These are phyloP conservation scores for Chelonoidis abingdonii DNA, from an alignment of 2,113 vertebrate genomes.

Conservation along the genomic window DNA sequence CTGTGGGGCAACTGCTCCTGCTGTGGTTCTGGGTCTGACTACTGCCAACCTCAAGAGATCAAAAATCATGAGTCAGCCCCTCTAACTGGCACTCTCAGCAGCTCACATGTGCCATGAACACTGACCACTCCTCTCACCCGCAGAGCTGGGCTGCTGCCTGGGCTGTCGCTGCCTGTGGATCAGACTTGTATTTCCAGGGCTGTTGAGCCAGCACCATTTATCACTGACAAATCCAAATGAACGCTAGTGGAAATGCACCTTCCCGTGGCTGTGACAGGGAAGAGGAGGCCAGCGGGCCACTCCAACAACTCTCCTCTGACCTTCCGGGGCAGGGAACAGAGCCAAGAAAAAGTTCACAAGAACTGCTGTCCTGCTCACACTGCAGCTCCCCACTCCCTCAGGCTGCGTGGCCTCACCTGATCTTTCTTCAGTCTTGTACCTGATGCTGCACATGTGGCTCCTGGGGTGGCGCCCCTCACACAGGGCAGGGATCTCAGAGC, in stretches of 20 bases:
- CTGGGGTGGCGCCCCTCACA: not conserved
- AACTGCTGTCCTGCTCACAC: not conserved
- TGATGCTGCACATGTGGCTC: not conserved
- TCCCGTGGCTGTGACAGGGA: not conserved
- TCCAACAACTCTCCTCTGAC: not conserved
- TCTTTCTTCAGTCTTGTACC: not conserved
- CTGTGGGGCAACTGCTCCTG: not conserved
- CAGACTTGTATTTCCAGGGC: not conserved
- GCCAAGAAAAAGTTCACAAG: not conserved
- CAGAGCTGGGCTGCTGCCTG: not conserved
- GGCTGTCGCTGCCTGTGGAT: too few species aligned
- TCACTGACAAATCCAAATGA: not conserved
- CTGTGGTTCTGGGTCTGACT: not conserved
- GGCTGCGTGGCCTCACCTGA: not conserved
- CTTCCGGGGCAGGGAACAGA: not conserved
- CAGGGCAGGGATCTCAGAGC: not conserved
- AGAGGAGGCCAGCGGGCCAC: too few species aligned
- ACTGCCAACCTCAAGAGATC: not conserved
- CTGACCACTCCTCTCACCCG: not conserved
- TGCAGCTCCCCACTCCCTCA: not conserved
- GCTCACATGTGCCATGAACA: not conserved
- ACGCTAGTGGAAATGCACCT: too few species aligned
- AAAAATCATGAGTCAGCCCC: not conserved
- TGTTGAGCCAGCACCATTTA: accelerated
- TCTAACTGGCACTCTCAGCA: not conserved